A percentile compares a stretch with the other conserved stretches of the same genome.
Conservation (phyloP, 2,888 invertebrate species). For the Agrochola lychnidis region DNA sequence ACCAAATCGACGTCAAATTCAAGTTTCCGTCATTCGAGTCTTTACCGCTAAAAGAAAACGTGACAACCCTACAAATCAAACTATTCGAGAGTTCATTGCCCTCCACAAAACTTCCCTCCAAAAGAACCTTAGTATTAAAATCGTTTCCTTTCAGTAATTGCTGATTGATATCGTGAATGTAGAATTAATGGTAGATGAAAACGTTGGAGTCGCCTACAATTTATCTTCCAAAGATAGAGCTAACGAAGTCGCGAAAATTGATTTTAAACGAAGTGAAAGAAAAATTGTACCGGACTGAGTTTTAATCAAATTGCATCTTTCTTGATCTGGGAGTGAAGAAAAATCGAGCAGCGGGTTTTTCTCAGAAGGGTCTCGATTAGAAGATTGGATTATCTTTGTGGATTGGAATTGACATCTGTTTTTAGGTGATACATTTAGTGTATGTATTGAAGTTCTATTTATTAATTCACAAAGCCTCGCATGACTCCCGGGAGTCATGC, state of each 20-base stretch:
- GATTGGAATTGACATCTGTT: conserved; percentile 36
- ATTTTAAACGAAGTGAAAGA: conserved; percentile 75
- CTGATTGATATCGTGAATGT: conserved; percentile 75
- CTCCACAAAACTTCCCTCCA: conserved; percentile 20
- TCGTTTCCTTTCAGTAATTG: conserved; percentile 65
- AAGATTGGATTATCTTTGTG: conserved; percentile 49
- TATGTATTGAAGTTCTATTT: not conserved
- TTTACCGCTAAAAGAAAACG: conserved; percentile 53
- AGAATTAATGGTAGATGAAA: conserved; percentile 77
- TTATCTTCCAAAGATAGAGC: conserved; percentile 79
- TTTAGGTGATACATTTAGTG: not conserved
- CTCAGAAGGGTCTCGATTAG: conserved; percentile 51
- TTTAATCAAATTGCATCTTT: conserved; percentile 68
- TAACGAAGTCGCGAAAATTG: conserved; percentile 81
- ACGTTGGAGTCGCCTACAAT: conserved; percentile 72
- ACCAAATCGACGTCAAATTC: conserved; percentile 40
- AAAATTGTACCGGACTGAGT: conserved; percentile 59
- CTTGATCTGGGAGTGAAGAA: conserved; percentile 52
- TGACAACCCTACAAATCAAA: conserved; percentile 56
- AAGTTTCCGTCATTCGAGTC: conserved; percentile 46
- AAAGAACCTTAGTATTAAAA: conserved; percentile 36
- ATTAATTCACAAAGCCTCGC: not conserved
- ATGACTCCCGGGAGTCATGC: not conserved
- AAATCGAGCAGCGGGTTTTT: conserved; percentile 53
- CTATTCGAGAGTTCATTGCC: conserved; percentile 62